Percentiles rank a stretch among this genome's conserved stretches.
Conservation (phyloP, 1,140 invertebrate species). For the Scylla paramamosain region DNA sequence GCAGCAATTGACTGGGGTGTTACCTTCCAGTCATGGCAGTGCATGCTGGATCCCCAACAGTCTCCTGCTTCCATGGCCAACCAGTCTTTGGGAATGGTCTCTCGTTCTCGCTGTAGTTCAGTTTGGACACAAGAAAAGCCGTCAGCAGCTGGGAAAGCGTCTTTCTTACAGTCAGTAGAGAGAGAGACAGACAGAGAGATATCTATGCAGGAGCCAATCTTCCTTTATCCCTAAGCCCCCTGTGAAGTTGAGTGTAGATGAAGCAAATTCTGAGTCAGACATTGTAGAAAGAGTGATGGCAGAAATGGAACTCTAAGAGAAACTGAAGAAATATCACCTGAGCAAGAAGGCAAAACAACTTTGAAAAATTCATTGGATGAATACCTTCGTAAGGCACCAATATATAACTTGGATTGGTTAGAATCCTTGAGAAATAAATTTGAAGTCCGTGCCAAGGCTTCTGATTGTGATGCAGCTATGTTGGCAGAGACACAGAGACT, state of each 20-base stretch:
- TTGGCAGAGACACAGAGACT: slow-evolving; percentile 56
- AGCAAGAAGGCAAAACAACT: background rate
- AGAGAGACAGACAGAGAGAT: background rate
- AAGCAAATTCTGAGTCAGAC: background rate
- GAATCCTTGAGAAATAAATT: slow-evolving; percentile 49
- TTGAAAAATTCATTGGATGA: slow-evolving; percentile 41
- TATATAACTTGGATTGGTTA: slow-evolving; percentile 57
- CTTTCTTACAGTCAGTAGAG: background rate
- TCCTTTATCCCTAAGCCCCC: slow-evolving; percentile 41
- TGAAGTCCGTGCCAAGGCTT: slow-evolving; percentile 38
- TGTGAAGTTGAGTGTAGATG: background rate
- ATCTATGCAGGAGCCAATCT: slow-evolving; percentile 31
- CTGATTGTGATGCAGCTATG: slow-evolving; percentile 54
- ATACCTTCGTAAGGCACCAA: background rate
- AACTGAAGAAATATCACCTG: background rate
- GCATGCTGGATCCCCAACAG: background rate
- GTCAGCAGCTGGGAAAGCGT: slow-evolving; percentile 59
- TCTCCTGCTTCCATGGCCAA: slow-evolving; percentile 37
- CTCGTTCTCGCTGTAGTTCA: slow-evolving; percentile 47
- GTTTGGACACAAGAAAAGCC: slow-evolving; percentile 56
- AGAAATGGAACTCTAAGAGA: background rate
- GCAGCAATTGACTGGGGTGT: slow-evolving; percentile 44
- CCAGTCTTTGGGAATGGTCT: slow-evolving; percentile 49
- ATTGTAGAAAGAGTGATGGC: background rate
- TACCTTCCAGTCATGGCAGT: slow-evolving; percentile 47